Conservation (phyloP, 1,140 invertebrate species). For the Pseudachorutes palmiensis region DNA sequence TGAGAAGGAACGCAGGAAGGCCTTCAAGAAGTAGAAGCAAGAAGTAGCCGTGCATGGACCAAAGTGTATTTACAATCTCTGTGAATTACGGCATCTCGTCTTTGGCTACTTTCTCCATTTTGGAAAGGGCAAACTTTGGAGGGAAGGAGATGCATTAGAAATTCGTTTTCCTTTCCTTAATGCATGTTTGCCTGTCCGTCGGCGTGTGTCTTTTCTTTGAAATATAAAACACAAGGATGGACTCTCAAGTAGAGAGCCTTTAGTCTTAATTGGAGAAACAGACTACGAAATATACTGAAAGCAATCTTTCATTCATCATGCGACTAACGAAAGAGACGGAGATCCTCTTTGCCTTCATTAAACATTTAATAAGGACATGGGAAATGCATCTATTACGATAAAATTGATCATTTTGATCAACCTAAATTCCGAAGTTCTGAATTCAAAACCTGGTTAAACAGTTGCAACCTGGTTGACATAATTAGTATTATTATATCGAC, state of each 20-base stretch:
- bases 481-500: too few species aligned
- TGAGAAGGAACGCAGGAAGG: too few species aligned
- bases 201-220: background rate
- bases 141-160: background rate
- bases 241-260: too few species aligned
- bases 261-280: too few species aligned
- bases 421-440: too few species aligned
- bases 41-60: background rate
- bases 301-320: background rate
- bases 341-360: background rate
- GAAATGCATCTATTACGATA: background rate
- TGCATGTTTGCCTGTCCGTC: conserved; percentile 3
- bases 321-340: background rate
- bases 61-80: background rate
- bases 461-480: too few species aligned
- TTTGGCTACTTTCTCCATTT: background rate
- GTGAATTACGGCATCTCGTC: too few species aligned
- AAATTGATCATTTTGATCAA: too few species aligned
- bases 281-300: background rate
- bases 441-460: too few species aligned
- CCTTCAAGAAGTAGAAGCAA: background rate
- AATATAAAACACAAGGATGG: background rate
- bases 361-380: background rate
- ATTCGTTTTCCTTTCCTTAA: conserved; percentile 4
- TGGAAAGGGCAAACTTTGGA: background rate